Evolutionary conservation across 1,140 invertebrate genomes (phyloP), one percentile per base, ranked within the genome.

Genomic region (Drosophila kurseongensis): DNA sequence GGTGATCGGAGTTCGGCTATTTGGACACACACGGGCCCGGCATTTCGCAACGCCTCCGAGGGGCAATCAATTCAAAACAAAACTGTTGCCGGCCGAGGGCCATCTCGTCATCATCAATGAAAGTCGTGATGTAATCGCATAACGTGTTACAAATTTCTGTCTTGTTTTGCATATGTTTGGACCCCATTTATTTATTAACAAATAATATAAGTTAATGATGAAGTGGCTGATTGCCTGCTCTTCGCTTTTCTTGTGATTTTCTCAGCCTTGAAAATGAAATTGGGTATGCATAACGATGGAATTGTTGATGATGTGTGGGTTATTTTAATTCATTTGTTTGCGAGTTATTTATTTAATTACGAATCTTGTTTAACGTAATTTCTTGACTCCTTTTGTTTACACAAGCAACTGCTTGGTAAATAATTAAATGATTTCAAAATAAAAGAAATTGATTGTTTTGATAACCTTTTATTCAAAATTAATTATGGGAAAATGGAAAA

Each of bases 121-220:
- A 78, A 78, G 74, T 77, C 51, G 75, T 78, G 58, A 78, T 55
- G 67, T 62, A 72, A 61, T 77, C 68, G 36, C 65, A 57, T 54
- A 71, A 50, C 68, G 69, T 35, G 68, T 72, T 71, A 71, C 66
- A 71, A 50, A 41, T 76, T 35, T 59, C 35, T 52, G 35, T 18
- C 55, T 42, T 14, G 35, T 66, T 75, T 66, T 75, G 60, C 61
- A 65, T 75, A 59, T 47, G 55, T 38, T 55, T 50, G 42, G 60
- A 50, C 44, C 50, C 51, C 42, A 78, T 66, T 77, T 58, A 50
- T 73, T 62, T 60, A 77, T 60, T 69, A 72, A 77, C 73, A 82
- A 73, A 81, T 76, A 76, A 67, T 59, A 54, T 80, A 55, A 65
- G 47, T 60, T 51, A 66, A 51, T 54, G 60, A 55, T 61, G 55